Percentiles rank a stretch among this genome's conserved stretches.
These are phyloP conservation scores for Dromius quadrimaculatus DNA, from an alignment of 2,888 invertebrate species.

Conservation along the genomic window DNA sequence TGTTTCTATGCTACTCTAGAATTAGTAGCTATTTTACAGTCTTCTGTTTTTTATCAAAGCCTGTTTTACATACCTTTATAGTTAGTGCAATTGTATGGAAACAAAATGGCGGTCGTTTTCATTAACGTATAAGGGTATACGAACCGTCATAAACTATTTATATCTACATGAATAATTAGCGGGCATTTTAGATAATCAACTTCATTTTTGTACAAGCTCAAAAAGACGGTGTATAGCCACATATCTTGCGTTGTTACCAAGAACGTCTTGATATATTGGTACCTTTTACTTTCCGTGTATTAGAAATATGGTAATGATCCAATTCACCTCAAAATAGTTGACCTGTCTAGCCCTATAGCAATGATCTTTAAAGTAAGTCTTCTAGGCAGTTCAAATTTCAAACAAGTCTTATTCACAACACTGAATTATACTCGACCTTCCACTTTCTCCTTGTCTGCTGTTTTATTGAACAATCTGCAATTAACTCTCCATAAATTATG, in stretches of 20 bases:
- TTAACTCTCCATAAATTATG: conserved; percentile 18
- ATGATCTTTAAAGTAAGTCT: too few species aligned
- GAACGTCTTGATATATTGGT: too few species aligned
- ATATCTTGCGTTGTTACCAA: too few species aligned
- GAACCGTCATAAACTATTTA: conserved; percentile 31
- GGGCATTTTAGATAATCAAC: conserved; percentile 27
- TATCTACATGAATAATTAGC: conserved; percentile 34
- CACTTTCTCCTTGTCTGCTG: not conserved
- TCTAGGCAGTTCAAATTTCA: too few species aligned
- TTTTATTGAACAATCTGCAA: not conserved
- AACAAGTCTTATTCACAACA: too few species aligned
- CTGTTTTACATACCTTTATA: not conserved
- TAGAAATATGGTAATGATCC: too few species aligned
- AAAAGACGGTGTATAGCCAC: too few species aligned
- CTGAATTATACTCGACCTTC: too few species aligned
- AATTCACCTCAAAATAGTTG: too few species aligned
- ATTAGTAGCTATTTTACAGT: conserved; percentile 25
- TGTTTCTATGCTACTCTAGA: conserved; percentile 8
- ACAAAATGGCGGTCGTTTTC: conserved; percentile 28
- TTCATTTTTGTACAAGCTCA: conserved; percentile 29
- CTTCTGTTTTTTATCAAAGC: conserved; percentile 11
- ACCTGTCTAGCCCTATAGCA: too few species aligned
- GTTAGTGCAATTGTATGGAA: conserved; percentile 12
- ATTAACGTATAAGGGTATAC: conserved; percentile 16
- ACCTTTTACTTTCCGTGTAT: too few species aligned